Conservation (phyloP, 2,113 vertebrate genomes). For the Peromyscus californicus region DNA sequence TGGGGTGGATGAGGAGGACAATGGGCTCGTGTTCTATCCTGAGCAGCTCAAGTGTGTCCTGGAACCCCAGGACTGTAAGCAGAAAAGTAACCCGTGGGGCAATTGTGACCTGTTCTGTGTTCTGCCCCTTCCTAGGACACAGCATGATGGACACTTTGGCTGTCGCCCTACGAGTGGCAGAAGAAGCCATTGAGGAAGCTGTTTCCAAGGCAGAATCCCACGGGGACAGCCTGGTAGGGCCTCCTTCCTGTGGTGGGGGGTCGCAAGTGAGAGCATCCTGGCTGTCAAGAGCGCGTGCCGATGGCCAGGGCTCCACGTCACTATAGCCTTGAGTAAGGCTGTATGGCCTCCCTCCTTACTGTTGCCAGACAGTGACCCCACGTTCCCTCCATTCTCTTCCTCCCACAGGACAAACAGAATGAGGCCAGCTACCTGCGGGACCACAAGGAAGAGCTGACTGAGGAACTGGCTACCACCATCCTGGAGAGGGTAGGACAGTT, state of each 20-base stretch:
- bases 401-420: slow-evolving; percentile 96
- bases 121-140: slow-evolving; percentile 88
- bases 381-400: accelerated
- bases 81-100: accelerated
- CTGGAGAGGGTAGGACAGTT: slow-evolving; percentile 94
- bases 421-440: slow-evolving; percentile 96
- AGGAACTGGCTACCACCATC: slow-evolving; percentile 97
- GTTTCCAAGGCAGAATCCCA: slow-evolving; percentile 96
- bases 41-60: too few species aligned
- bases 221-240: slow-evolving; percentile 94
- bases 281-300: neutral
- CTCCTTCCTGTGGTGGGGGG: neutral
- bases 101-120: neutral
- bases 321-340: neutral
- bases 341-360: neutral
- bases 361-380: neutral
- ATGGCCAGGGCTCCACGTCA: neutral
- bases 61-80: neutral
- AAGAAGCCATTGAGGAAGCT: slow-evolving; percentile 98
- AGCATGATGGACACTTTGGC: slow-evolving; percentile 98
- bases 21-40: accelerated
- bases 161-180: slow-evolving; percentile 96
- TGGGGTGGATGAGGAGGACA: accelerated
- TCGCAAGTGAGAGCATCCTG: neutral
- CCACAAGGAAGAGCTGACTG: slow-evolving; percentile 97